Base-by-base conservation (phyloP, 2,113 vertebrate species). In the Bufo gargarizans region DNA sequence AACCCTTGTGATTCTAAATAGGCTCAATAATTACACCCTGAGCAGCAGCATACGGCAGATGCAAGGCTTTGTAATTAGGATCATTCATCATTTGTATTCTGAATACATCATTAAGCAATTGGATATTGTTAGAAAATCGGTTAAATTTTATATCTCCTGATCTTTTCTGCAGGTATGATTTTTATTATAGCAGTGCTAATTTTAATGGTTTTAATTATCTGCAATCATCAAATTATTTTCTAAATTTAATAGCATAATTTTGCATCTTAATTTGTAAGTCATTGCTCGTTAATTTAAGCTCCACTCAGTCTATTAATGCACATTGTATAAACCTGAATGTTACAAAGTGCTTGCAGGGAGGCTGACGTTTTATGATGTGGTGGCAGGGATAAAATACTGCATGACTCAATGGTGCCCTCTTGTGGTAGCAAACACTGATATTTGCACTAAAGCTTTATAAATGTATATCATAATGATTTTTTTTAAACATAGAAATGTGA, bases 341-440 rank as follows among this genome's bases (percentile, higher is more conserved):
- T 78, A 33, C 20, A 17, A 45, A 67, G 45, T 14, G 53, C 14
- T 58, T 55, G 77, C 47, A 53, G 58, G 8, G 9, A 58, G 56
- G 56, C n/a, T 45, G 56, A 56, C 9, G 22, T 22, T 77, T 17
- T 8, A 7, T 33, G 50, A 50, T 53, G 20, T 45, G n/a, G 8
- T 45, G 1, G 19, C 6, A 61, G 10, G 6, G 12, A 17, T 49
- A 43, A 33, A 69, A 55, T 33, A 58, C 53, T 61, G 33, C 43
- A 61, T 53, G 72, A 59, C 74, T 50, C 10, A 78, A 76, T 89
- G 47, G 55, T 91, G 72, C 65, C 50, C 93, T 91, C 93, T 93
- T 88, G 92, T 92, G 93, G 89, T 9, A 7, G 4, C 33, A 1
- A 10, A 6, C 4, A 74, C 43, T 74, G 43, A 6, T 2, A 71